phyloP scores from a whole-genome alignment of 2,888 invertebrate species.

The Tipula lateralis region DNA sequence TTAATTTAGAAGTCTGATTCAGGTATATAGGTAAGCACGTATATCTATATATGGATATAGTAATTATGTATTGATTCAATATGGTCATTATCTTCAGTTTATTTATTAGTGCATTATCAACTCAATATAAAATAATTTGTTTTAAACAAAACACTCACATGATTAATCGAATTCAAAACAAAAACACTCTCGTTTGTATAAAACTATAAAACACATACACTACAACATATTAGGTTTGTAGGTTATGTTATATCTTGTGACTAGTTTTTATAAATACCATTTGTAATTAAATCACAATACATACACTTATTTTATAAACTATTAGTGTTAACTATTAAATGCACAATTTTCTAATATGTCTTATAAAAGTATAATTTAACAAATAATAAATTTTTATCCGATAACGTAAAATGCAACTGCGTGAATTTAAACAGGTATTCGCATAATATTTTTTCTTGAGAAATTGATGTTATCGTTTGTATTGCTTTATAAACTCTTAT shows the following conservation, averaged over 20 bases:
- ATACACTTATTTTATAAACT: not conserved
- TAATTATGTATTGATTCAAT: too few relatives aligned
- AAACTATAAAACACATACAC: not conserved
- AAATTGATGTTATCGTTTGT: not conserved
- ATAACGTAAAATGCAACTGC: not conserved
- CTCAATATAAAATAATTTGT: too few relatives aligned
- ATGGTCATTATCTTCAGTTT: too few relatives aligned
- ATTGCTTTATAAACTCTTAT: not conserved
- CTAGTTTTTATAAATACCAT: not conserved
- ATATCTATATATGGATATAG: too few relatives aligned
- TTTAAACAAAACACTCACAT: not conserved
- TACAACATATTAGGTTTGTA: not conserved
- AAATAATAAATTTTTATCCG: too few relatives aligned
- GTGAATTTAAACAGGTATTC: not conserved
- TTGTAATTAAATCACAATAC: not conserved
- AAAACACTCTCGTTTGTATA: not conserved
- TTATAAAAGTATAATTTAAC: too few relatives aligned
- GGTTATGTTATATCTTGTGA: not conserved
- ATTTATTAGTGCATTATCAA: too few relatives aligned
- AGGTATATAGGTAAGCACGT: too few relatives aligned
- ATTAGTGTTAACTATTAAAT: not conserved
- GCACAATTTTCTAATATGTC: too few relatives aligned
- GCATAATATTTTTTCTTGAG: not conserved
- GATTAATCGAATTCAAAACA: not conserved
- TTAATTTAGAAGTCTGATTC: too few relatives aligned